Evolutionary conservation across 1,140 invertebrate genomes (phyloP).

Genomic region (Solen grandis): DNA sequence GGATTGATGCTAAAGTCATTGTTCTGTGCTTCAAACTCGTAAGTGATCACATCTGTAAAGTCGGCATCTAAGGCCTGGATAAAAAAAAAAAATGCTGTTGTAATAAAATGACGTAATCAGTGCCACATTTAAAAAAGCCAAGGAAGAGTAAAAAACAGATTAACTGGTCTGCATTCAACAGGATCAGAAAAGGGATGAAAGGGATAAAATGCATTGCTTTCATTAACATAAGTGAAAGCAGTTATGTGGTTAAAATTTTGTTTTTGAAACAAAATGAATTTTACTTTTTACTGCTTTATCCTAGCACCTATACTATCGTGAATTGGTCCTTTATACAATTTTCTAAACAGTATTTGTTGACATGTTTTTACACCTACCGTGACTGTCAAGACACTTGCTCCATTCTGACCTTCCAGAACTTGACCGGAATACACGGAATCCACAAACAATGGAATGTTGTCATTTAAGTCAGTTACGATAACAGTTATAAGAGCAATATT

Average conservation of each 20-base stretch:
- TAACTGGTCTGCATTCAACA: not conserved
- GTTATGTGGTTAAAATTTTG: no score
- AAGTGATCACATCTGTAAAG: constrained; percentile 29
- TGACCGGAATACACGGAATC: constrained; percentile 51
- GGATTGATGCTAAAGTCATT: constrained; percentile 55
- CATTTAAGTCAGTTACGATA: constrained; percentile 62
- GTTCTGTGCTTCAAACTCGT: constrained; percentile 11
- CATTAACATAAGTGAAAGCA: no score
- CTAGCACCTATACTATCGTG: no score
- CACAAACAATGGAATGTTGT: constrained; percentile 66
- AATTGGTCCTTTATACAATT: no score
- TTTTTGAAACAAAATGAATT: no score
- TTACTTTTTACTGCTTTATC: no score
- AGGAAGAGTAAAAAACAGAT: not conserved
- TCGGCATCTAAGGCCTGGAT: constrained; percentile 69
- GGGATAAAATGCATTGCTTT: no score
- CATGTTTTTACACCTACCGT: not conserved
- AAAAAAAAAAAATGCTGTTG: constrained; percentile 12
- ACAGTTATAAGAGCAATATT: constrained; percentile 59
- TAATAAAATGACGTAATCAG: no score
- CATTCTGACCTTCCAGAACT: constrained; percentile 56
- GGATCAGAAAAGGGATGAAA: no score
- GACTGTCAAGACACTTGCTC: not conserved
- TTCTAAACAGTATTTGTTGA: no score
- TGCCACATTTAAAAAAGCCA: not conserved